Conservation (phyloP, 2,113 vertebrate species). For the Oxyruncus cristatus region DNA sequence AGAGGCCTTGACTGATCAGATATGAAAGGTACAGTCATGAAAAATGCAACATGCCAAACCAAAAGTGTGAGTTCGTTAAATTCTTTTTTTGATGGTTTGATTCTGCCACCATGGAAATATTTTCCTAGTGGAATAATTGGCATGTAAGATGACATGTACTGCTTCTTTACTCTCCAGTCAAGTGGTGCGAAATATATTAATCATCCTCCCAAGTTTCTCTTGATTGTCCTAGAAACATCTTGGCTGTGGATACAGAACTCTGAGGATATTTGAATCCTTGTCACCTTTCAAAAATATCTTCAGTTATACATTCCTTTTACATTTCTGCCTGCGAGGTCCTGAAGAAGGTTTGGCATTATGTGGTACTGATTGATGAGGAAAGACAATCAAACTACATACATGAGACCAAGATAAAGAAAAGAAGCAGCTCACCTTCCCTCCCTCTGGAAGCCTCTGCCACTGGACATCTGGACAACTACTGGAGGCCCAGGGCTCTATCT, state of each 20-base stretch:
- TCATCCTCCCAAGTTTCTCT: neutral
- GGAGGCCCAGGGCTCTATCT: neutral
- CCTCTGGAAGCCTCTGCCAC: neutral
- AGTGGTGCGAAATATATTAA: neutral
- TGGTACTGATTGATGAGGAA: neutral
- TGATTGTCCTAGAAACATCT: neutral
- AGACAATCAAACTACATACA: neutral
- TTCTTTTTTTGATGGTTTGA: neutral
- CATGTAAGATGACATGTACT: neutral
- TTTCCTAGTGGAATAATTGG: neutral
- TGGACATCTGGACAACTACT: neutral
- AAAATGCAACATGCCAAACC: neutral
- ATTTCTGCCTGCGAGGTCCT: neutral
- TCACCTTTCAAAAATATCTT: neutral
- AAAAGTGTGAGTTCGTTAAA: neutral
- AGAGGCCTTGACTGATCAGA: neutral
- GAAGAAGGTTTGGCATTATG: neutral
- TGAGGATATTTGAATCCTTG: neutral
- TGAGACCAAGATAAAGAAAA: neutral
- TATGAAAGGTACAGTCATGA: neutral
- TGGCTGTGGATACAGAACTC: neutral
- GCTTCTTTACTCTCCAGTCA: neutral
- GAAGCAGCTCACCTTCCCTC: neutral
- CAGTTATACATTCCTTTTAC: accelerated
- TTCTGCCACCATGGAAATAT: neutral